Base-by-base conservation (phyloP, 1,140 invertebrate genomes). In the Drosophila hydei region DNA sequence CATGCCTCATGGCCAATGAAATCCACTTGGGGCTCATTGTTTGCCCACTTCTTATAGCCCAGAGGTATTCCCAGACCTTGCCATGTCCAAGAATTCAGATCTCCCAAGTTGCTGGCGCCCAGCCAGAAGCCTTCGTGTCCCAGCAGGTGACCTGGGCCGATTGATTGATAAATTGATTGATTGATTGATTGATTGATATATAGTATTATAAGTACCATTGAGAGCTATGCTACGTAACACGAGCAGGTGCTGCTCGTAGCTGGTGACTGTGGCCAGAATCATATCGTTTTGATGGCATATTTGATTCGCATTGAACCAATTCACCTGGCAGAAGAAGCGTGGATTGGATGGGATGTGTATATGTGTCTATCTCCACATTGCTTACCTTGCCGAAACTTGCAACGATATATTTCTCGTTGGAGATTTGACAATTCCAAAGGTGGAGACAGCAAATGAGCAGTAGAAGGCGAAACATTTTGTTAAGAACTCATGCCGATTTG, bases 111-210 rank as follows among this genome's bases (percentile, higher is more conserved):
- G 4, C 76, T 89, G 42, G 68, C 84, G 0, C 69, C 78, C 18
- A 89, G 14, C 84, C 84, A 88, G 19, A 89, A 89, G 0, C 48
- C 43, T 16, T 47, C 48, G 11, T 47, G 40, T 0, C 62, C 73
- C 14, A 74, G n/a, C 8, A 48, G 21, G 9, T 27, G 6, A 38
- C 59, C 80, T 80, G 36, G 0, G n/a, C 40, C n/a, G 14, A 11
- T n/a, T n/a, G 0, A 48, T 3, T 14, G 1, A 16, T 33, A 33
- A 0, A 19, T 0, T 30, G 9, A 1, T 23, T 11, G 9, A 16
- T 40, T 40, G 38, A 40, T 5, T 14, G 38, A 40, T 30, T 30
- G 27, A 30, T 4, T 30, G 27, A 30, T 30, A n/a, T n/a, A n/a
- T n/a, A n/a, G n/a, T n/a, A n/a, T n/a, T n/a, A n/a, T n/a, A n/a